Conservation (phyloP, 2,888 invertebrate genomes). For the Cephonodes hylas region DNA sequence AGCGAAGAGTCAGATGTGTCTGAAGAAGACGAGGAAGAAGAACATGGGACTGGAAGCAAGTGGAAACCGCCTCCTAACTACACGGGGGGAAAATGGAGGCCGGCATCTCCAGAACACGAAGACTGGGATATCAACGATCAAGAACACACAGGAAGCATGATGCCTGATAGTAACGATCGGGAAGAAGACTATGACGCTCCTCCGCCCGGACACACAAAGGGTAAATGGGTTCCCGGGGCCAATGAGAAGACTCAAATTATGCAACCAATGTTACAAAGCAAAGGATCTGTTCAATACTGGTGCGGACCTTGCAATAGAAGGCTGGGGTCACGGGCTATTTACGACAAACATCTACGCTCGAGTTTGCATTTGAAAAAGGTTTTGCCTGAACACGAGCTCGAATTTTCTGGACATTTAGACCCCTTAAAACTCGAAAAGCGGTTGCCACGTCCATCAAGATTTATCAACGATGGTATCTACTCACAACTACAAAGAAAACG, state of each 20-base stretch:
- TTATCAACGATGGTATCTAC: slow-evolving; percentile 55
- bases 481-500: slow-evolving; percentile 45
- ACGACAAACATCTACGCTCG: slow-evolving; percentile 88
- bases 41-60: slow-evolving; percentile 83
- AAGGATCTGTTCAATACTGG: slow-evolving; percentile 85
- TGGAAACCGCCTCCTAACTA: slow-evolving; percentile 85
- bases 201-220: slow-evolving; percentile 86
- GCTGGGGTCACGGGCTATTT: slow-evolving; percentile 86
- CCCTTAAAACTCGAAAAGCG: slow-evolving; percentile 58
- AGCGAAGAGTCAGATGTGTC: slow-evolving; percentile 82
- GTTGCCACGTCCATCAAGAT: slow-evolving; percentile 56
- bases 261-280: slow-evolving; percentile 75
- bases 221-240: slow-evolving; percentile 90
- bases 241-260: slow-evolving; percentile 77
- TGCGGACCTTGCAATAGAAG: slow-evolving; percentile 90
- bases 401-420: slow-evolving; percentile 77
- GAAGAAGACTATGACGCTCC: slow-evolving; percentile 81
- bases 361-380: slow-evolving; percentile 86
- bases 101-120: slow-evolving; percentile 71
- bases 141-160: slow-evolving; percentile 80
- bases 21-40: slow-evolving; percentile 81
- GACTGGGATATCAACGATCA: slow-evolving; percentile 80
- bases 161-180: slow-evolving; percentile 58
- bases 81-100: slow-evolving; percentile 74
- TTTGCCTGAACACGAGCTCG: slow-evolving; percentile 85